Base-by-base conservation (phyloP, 2,888 invertebrate species). In the Nymphalis urticae region DNA sequence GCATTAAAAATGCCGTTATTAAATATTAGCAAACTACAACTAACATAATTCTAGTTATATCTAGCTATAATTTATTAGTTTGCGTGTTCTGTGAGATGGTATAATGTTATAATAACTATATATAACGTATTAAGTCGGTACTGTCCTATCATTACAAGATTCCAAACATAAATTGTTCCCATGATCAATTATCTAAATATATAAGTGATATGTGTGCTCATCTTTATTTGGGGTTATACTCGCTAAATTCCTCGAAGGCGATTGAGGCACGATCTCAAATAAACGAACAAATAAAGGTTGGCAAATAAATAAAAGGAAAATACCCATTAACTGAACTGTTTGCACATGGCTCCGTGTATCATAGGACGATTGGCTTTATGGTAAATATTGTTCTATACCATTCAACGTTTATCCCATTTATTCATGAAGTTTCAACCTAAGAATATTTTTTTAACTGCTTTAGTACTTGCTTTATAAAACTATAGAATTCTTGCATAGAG, bases 191-290 rank as follows among this genome's bases (percentile, higher is more conserved):
- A 10, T 51, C 19, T 6, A 56, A 32, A 13, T 8, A 13, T 42
- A 13, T 56, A 56, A 56, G 32, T 32, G 54, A 51, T 61, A 51
- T 62, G 36, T 62, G 42, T 58, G 58, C 50, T 27, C 48, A 48
- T 58, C 56, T 58, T 32, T 58, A 8, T 13, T 17, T n/a, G 19
- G 13, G 58, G 36, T 42, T 58, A 36, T 48, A 51, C 42, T 50
- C 73, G 75, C 78, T 83, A 85, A 89, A 78, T 83, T 84, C 73
- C 56, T 24, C 47, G 53, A 75, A 74, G 61, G 68, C 71, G 71
- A 77, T 75, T 59, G 64, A 72, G 77, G 84, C 90, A 90, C 89
- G 90, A 85, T 75, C 79, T 73, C 80, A 85, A 86, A 85, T 71
- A 85, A 80, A 58, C n/a, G 10, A 13, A 81, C 77, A 79, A 73